Percentiles rank a stretch among this genome's conserved stretches.
Conservation (phyloP, 2,797 vertebrate species). For the Spinus olivaceus region DNA sequence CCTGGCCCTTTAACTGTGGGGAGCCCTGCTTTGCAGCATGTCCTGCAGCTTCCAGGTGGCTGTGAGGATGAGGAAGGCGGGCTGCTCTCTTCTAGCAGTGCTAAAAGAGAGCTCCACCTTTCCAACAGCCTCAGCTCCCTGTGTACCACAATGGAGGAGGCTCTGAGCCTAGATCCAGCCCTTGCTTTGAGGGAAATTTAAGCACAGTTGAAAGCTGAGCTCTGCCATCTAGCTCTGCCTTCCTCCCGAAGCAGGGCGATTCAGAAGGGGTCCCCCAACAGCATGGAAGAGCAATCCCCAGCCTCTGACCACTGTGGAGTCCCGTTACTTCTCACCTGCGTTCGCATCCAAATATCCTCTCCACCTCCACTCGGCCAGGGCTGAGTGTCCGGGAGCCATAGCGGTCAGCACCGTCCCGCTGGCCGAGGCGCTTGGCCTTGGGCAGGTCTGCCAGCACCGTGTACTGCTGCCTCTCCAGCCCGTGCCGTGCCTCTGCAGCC, state of each 20-base stretch:
- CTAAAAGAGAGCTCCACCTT: background rate
- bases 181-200: background rate
- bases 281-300: background rate
- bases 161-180: background rate
- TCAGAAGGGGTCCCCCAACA: background rate
- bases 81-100: background rate
- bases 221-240: background rate
- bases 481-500: slow-evolving; percentile 74
- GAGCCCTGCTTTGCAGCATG: background rate
- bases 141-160: fast-evolving
- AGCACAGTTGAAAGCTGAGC: background rate
- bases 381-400: slow-evolving; percentile 71
- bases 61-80: background rate
- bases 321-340: slow-evolving; percentile 67
- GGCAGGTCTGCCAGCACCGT: slow-evolving; percentile 87
- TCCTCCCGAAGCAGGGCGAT: fast-evolving
- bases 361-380: slow-evolving; percentile 82
- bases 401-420: slow-evolving; percentile 65
- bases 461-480: slow-evolving; percentile 84
- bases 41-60: background rate
- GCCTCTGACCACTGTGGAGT: background rate
- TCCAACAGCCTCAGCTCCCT: background rate
- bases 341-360: slow-evolving; percentile 79
- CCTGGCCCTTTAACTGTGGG: background rate
- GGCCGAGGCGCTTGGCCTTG: slow-evolving; percentile 80